A percentile compares a stretch with the other conserved stretches of the same genome.
phyloP scores from a whole-genome alignment of 2,888 invertebrate species.

The Sthenelais limicola region DNA sequence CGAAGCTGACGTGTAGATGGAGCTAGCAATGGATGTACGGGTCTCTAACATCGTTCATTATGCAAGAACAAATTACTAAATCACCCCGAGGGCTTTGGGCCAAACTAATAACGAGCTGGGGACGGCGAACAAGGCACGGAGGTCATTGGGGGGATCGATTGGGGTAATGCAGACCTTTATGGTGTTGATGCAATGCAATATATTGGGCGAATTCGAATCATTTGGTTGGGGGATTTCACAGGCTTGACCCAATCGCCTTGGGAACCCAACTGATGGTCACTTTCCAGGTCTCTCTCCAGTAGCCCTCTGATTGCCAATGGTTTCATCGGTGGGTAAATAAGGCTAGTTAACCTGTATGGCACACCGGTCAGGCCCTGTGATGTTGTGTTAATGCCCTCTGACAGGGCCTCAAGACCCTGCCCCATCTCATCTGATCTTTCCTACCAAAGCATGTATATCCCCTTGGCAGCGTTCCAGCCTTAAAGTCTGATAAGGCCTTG shows the following conservation, averaged over 20 bases:
- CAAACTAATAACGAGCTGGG: slow-evolving; percentile 14
- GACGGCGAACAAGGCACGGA: not conserved
- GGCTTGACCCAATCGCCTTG: slow-evolving; percentile 5
- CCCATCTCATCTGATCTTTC: too few species aligned
- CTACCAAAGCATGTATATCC: too few species aligned
- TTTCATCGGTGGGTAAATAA: too few species aligned
- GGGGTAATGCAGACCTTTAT: slow-evolving; percentile 10
- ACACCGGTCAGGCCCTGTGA: too few species aligned
- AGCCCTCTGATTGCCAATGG: too few species aligned
- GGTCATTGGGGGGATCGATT: slow-evolving; percentile 31
- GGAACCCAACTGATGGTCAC: not conserved
- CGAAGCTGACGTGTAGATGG: not conserved
- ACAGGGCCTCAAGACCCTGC: too few species aligned
- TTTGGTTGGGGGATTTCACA: slow-evolving; percentile 20
- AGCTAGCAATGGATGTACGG: not conserved
- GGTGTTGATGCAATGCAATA: slow-evolving; percentile 33
- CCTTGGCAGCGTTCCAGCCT: too few species aligned
- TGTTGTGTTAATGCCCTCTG: too few species aligned
- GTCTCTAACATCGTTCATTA: slow-evolving; percentile 30
- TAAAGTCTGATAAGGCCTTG: too few species aligned
- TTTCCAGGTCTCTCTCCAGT: too few species aligned
- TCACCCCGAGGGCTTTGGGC: slow-evolving; percentile 27
- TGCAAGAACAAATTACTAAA: slow-evolving; percentile 30
- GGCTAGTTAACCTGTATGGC: too few species aligned
- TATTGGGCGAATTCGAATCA: slow-evolving; percentile 32